Percentiles rank a stretch among this genome's conserved stretches.
These are phyloP conservation scores for Nephila pilipes DNA, from an alignment of 1,140 invertebrate species.

Conservation along the genomic window DNA sequence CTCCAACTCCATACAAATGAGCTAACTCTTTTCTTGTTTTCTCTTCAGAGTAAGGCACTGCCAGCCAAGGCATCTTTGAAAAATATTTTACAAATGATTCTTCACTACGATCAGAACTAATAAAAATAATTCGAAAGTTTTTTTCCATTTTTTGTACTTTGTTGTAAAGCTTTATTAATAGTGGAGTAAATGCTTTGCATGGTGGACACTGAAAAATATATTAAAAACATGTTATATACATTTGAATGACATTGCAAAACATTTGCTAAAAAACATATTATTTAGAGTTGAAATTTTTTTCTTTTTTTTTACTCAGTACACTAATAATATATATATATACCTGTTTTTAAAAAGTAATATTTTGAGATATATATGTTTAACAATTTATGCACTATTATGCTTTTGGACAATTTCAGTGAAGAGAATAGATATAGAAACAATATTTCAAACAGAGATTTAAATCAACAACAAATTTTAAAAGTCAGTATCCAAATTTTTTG, in stretches of 20 bases:
- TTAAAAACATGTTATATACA: not conserved
- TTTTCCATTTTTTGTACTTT: slow-evolving; percentile 86
- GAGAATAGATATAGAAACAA: too few relatives aligned
- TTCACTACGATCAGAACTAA: slow-evolving; percentile 89
- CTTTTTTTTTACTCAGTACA: too few relatives aligned
- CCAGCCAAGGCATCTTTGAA: slow-evolving; percentile 88
- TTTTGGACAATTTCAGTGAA: too few relatives aligned
- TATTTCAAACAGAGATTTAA: too few relatives aligned
- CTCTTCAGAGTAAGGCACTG: slow-evolving; percentile 86
- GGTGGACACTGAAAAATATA: slow-evolving; percentile 88
- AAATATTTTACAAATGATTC: slow-evolving; percentile 87
- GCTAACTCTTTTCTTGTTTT: slow-evolving; percentile 85
- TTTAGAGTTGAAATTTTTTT: too few relatives aligned
- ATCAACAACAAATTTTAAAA: too few relatives aligned
- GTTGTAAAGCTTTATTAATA: slow-evolving; percentile 87
- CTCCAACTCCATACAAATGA: slow-evolving; percentile 86
- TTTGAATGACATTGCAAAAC: not conserved
- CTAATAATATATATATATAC: too few relatives aligned
- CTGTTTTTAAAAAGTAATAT: too few relatives aligned
- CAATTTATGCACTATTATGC: too few relatives aligned
- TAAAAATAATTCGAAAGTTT: slow-evolving; percentile 90
- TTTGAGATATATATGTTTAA: too few relatives aligned
- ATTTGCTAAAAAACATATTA: not conserved
- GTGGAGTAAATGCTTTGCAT: slow-evolving; percentile 90
- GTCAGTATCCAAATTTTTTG: too few relatives aligned